These are phyloP conservation scores for Scophthalmus maximus DNA, from an alignment of 2,113 vertebrate genomes.

Conservation along the genomic window DNA sequence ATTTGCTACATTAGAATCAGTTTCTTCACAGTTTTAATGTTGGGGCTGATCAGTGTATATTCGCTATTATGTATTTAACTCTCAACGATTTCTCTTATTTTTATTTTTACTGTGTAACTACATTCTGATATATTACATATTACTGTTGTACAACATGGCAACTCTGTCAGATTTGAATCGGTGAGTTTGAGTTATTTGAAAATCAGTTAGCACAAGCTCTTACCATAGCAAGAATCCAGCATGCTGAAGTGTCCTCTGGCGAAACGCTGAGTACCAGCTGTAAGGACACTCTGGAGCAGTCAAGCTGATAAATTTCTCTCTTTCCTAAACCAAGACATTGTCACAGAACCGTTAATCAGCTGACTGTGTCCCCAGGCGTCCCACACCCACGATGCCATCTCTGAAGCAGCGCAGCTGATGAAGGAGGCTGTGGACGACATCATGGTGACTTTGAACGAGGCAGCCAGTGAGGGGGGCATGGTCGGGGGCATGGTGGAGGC, in stretches of 20 bases:
- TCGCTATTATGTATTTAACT: constrained; percentile 3
- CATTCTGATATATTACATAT: too few relatives aligned
- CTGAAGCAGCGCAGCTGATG: constrained; percentile 96
- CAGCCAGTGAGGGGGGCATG: constrained; percentile 96
- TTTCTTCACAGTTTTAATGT: too few relatives aligned
- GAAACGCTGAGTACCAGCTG: constrained; percentile 11
- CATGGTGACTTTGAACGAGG: constrained; percentile 97
- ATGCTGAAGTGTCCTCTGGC: constrained; percentile 3
- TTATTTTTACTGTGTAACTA: too few relatives aligned
- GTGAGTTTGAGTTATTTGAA: constrained; percentile 9
- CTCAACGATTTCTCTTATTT: neutral
- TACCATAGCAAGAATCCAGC: neutral
- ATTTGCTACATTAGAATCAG: too few relatives aligned
- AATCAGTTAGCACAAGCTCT: neutral
- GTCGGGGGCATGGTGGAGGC: constrained; percentile 98
- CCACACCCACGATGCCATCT: constrained; percentile 97
- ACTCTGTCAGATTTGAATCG: neutral
- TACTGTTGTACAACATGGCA: too few relatives aligned
- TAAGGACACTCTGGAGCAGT: constrained; percentile 28
- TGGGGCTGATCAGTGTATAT: neutral
- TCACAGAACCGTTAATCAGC: constrained; percentile 49
- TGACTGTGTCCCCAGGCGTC: constrained; percentile 83
- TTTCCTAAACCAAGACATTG: constrained; percentile 17
- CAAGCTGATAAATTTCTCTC: constrained; percentile 43
- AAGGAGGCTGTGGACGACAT: constrained; percentile 98